Evolutionary conservation across 92 coral and sea anemone genomes (phyloP).

Genomic region (Meandrina meandrites): DNA sequence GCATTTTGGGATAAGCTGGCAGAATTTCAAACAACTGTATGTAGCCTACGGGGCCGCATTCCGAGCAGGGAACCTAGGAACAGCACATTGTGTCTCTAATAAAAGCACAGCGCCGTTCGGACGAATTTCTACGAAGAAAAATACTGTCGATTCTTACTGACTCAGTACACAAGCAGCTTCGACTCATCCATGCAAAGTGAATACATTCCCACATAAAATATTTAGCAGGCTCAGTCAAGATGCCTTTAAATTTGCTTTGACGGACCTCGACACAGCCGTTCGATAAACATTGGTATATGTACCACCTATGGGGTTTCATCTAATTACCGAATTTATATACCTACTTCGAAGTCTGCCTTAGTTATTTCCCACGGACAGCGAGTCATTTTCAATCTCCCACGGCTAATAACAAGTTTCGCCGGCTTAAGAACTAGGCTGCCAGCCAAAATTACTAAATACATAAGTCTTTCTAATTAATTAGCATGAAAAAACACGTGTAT

Average conservation of each 20-base stretch:
- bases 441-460: slow-evolving; percentile 1
- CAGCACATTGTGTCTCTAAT: slow-evolving; percentile 5
- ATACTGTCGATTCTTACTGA: not conserved
- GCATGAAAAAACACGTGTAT: slow-evolving; percentile 12
- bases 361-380: slow-evolving; percentile 38
- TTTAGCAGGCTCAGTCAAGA: no score
- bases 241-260: not conserved
- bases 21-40: no score
- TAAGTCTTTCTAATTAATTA: slow-evolving; percentile 13
- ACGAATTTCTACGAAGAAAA: not conserved
- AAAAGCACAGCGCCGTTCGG: slow-evolving; percentile 21
- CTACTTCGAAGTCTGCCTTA: not conserved
- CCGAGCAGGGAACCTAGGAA: slow-evolving; percentile 25
- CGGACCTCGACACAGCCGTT: not conserved
- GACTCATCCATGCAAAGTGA: not conserved
- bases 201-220: not conserved
- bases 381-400: slow-evolving; percentile 26
- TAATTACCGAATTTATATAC: not conserved
- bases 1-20: no score
- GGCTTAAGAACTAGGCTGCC: slow-evolving; percentile 3
- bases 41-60: slow-evolving; percentile 35
- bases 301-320: not conserved
- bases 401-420: not conserved
- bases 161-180: not conserved
- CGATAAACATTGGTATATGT: not conserved